phyloP scores from a whole-genome alignment of 2,113 vertebrate species.

The Corythoichthys intestinalis region DNA sequence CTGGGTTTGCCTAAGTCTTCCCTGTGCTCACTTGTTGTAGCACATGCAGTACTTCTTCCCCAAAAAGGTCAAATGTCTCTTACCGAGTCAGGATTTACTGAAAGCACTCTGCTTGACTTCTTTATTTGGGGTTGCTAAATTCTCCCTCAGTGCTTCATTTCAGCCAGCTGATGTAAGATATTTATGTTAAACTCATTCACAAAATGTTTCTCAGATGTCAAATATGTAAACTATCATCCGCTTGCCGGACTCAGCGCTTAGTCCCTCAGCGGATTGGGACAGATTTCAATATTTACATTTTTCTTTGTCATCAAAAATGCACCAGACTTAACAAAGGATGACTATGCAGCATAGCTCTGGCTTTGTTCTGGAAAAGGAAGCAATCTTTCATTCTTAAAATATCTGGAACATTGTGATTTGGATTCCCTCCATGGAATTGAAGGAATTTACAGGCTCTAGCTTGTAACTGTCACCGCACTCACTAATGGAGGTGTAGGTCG shows the following conservation, averaged over 20 bases:
- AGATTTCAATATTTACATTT: slow-evolving; percentile 87
- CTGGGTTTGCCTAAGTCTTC: neutral
- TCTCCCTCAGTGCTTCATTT: slow-evolving; percentile 2
- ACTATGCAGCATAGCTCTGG: slow-evolving; percentile 60
- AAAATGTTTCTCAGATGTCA: slow-evolving; percentile 59
- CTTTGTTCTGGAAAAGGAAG: slow-evolving; percentile 72
- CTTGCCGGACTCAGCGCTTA: slow-evolving; percentile 51
- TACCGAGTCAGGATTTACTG: slow-evolving; percentile 18
- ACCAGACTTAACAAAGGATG: slow-evolving; percentile 71
- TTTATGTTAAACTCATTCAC: slow-evolving; percentile 64
- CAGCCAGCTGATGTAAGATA: slow-evolving; percentile 34
- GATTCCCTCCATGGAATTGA: slow-evolving; percentile 42
- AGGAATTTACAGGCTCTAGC: slow-evolving; percentile 47
- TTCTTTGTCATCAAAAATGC: slow-evolving; percentile 73
- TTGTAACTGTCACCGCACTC: slow-evolving; percentile 36
- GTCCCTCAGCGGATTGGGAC: slow-evolving; percentile 66
- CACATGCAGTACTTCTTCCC: neutral
- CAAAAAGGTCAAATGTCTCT: slow-evolving; percentile 8
- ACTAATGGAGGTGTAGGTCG: slow-evolving; percentile 14
- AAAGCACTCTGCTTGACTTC: slow-evolving; percentile 25
- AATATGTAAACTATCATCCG: slow-evolving; percentile 69
- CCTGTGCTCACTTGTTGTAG: neutral
- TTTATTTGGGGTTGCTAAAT: slow-evolving; percentile 31
- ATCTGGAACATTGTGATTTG: slow-evolving; percentile 62
- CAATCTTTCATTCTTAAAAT: slow-evolving; percentile 62